Conservation (phyloP, 1,140 invertebrate species). For the Hycleus cichorii region DNA sequence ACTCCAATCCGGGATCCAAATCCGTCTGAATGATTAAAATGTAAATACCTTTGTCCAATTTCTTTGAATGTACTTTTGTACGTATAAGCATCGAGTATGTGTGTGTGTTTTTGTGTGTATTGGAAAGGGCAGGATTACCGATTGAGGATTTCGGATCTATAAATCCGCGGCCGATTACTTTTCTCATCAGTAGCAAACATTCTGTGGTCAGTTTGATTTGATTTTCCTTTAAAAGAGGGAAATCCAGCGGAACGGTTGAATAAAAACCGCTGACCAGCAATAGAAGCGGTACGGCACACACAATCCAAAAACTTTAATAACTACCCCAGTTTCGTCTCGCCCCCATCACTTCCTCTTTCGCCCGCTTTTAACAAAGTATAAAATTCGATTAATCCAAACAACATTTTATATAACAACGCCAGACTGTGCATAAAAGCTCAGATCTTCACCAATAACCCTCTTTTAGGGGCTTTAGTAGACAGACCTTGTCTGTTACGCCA, state of each 20-base stretch:
- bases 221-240: slow-evolving; percentile 22
- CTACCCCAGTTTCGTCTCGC: too few species aligned
- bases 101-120: too few species aligned
- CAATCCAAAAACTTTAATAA: too few species aligned
- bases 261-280: slow-evolving; percentile 25
- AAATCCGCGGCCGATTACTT: slow-evolving; percentile 20
- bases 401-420: slow-evolving; percentile 23
- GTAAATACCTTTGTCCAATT: too few species aligned
- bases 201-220: slow-evolving; percentile 21
- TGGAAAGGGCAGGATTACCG: too few species aligned
- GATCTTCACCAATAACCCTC: slow-evolving; percentile 25
- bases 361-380: slow-evolving; percentile 29
- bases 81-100: too few species aligned
- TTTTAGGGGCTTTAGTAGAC: slow-evolving; percentile 2
- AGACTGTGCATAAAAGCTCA: slow-evolving; percentile 23
- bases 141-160: not conserved
- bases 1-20: too few species aligned
- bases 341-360: not conserved
- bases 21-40: too few species aligned
- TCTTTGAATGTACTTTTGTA: too few species aligned
- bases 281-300: too few species aligned
- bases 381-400: slow-evolving; percentile 31
- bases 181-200: slow-evolving; percentile 23
- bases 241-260: not conserved
- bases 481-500: slow-evolving; percentile 7